Conservation (phyloP, 2,888 invertebrate species). For the Tanytarsus gracilentus region DNA sequence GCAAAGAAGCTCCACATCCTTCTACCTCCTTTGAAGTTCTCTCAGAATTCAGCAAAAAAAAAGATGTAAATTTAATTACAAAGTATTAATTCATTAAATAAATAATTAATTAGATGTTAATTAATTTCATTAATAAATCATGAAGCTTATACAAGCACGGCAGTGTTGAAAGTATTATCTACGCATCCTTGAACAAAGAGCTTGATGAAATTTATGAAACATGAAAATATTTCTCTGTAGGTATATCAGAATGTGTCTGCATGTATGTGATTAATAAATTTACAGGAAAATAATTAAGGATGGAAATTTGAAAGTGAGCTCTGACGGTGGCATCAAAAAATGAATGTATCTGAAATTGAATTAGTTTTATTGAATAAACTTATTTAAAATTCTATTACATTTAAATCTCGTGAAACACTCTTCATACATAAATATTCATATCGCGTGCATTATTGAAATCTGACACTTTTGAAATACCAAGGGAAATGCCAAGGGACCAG, state of each 20-base stretch:
- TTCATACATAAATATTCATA: constrained; percentile 22
- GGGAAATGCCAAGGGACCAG: background rate
- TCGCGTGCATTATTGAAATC: constrained; percentile 23
- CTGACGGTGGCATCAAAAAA: no score
- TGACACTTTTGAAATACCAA: constrained; percentile 25
- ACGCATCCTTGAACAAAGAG: background rate
- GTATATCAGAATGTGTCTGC: no score
- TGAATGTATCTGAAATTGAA: constrained; percentile 18
- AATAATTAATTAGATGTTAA: constrained; percentile 24
- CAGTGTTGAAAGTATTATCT: constrained; percentile 1
- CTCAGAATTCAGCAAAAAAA: constrained; percentile 2
- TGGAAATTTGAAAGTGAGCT: background rate
- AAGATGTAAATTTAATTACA: constrained; percentile 21
- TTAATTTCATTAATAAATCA: constrained; percentile 27
- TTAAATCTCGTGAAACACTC: background rate
- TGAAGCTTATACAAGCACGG: background rate
- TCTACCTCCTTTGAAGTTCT: background rate
- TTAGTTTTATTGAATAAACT: background rate
- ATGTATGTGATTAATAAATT: no score
- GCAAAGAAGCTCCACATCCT: background rate
- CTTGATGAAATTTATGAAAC: background rate
- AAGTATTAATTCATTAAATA: constrained; percentile 15
- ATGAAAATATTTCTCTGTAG: background rate
- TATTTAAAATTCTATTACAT: constrained; percentile 14
- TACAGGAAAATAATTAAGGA: background rate